Evolutionary conservation across 30 jellyfish, hydroid and myxozoan species (phyloP), one percentile per base, ranked within the genome.

Genomic region (Pelagia noctiluca): DNA sequence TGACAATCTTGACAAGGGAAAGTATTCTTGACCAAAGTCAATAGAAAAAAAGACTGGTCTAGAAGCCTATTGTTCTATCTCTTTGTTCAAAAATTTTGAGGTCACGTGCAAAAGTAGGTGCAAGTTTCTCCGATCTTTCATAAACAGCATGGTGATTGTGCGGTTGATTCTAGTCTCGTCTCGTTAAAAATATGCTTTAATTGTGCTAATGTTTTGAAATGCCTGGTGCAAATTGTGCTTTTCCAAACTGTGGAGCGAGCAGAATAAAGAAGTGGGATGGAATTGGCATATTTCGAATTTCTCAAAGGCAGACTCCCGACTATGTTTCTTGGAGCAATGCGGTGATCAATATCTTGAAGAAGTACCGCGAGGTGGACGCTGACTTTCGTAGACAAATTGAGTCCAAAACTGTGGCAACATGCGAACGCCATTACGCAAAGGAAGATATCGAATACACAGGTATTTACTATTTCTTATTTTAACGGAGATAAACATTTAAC

Each of bases 231-330:
- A 16, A 61, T 61, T 61, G 74, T 23, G 16, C 74, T 11, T 61
- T 61, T 61, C 74, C 74, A 16, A 16, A 61, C 10, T 61, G 74
- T 61, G 74, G 21, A 11, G 64, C 64, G 64, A 32, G 57, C 57
- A 42, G 57, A 26, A 57, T 21, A 57, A 57, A 21, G 8, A 57
- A 57, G 72, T 26, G 34, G 33, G 72, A 57, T 57, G 72, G 72
- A 26, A 26, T 57, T 57, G 72, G 72, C 62, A 10, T 47, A n/a
- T 47, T 47, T 47, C 12, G 57, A 16, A 42, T 5, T 42, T 42
- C 57, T 42, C 57, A 42, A 42, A 42, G 57, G 57, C 57, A 42
- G 57, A 42, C 57, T 42, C 57, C n/a, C 57, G 57, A 42, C 57
- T 42, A 42, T 42, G 57, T 42, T 42, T 42, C 57, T 42, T 42